A percentile compares a stretch with the other conserved stretches of the same genome.
Conservation (phyloP, 2,113 vertebrate species). For the Cephalopholis sonnerati region DNA sequence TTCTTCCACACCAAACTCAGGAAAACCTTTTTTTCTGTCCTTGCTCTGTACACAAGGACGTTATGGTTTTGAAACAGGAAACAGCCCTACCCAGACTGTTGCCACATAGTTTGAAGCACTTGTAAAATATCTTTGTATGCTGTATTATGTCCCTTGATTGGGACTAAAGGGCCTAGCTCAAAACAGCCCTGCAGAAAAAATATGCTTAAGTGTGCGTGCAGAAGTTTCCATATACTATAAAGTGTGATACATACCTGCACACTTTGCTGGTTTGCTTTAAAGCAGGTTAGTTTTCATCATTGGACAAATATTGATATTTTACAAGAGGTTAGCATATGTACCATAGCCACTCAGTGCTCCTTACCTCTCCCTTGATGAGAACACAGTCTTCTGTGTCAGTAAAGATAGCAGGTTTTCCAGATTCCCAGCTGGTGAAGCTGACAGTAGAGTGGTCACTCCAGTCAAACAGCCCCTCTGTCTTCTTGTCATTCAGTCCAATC, state of each 20-base stretch:
- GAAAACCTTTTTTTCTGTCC: neutral
- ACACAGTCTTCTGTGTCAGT: constrained; percentile 87
- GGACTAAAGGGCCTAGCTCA: neutral
- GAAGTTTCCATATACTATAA: neutral
- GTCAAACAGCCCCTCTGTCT: constrained; percentile 89
- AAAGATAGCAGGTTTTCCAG: constrained; percentile 85
- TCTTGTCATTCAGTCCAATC: constrained; percentile 91
- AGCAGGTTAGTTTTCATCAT: neutral
- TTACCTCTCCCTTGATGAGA: constrained; percentile 89
- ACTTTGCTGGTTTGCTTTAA: neutral
- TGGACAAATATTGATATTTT: neutral
- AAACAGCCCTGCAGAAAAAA: neutral
- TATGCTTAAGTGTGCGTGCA: neutral
- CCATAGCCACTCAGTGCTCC: too few relatives aligned
- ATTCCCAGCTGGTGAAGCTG: constrained; percentile 87
- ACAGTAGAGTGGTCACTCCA: constrained; percentile 90
- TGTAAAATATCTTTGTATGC: neutral
- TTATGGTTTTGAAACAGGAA: constrained; percentile 3
- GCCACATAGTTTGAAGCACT: neutral
- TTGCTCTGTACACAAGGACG: neutral
- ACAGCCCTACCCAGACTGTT: neutral
- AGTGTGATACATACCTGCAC: neutral
- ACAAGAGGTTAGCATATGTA: neutral
- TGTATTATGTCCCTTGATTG: neutral
- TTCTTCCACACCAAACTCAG: neutral